Percentiles rank a stretch among this genome's conserved stretches.
Conservation (phyloP, 2,113 vertebrate species). For the Pionites leucogaster region DNA sequence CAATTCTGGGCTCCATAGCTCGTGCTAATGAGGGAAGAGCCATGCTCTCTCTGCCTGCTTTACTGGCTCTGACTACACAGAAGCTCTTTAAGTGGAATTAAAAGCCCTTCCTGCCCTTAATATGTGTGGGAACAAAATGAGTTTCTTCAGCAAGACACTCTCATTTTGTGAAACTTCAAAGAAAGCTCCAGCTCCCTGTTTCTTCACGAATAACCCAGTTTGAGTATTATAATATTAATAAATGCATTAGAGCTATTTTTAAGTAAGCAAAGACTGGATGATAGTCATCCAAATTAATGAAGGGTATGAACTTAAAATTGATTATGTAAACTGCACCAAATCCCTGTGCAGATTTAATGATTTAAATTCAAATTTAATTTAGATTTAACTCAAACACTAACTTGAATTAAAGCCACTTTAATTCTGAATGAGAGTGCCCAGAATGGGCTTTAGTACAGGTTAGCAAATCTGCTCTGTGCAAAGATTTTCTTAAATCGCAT, state of each 20-base stretch:
- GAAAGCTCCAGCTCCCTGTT: conserved; percentile 7
- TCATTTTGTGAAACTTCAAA: conserved; percentile 49
- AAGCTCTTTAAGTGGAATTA: neutral
- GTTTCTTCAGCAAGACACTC: neutral
- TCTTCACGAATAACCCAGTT: conserved; percentile 46
- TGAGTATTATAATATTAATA: conserved; percentile 57
- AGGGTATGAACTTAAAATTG: conserved; percentile 67
- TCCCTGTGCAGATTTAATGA: conserved; percentile 56
- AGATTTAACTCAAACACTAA: conserved; percentile 63
- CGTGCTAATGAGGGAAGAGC: neutral
- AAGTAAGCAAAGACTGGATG: conserved; percentile 62
- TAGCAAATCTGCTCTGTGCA: conserved; percentile 38
- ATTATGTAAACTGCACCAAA: conserved; percentile 66
- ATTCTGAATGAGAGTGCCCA: conserved; percentile 32
- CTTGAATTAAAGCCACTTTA: conserved; percentile 65
- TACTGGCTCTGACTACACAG: neutral
- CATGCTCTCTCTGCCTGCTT: neutral
- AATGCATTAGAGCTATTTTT: conserved; percentile 64
- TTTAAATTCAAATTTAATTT: conserved; percentile 73
- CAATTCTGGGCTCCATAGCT: neutral
- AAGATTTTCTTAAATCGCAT: conserved; percentile 14
- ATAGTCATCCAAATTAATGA: conserved; percentile 67
- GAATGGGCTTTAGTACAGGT: conserved; percentile 21
- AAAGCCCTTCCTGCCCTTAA: conserved; percentile 29
- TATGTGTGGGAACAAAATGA: neutral